A percentile compares a stretch with the other conserved stretches of the same genome.
Evolutionary conservation across 2,797 vertebrate species (phyloP).

Genomic region (Anguilla anguilla): DNA sequence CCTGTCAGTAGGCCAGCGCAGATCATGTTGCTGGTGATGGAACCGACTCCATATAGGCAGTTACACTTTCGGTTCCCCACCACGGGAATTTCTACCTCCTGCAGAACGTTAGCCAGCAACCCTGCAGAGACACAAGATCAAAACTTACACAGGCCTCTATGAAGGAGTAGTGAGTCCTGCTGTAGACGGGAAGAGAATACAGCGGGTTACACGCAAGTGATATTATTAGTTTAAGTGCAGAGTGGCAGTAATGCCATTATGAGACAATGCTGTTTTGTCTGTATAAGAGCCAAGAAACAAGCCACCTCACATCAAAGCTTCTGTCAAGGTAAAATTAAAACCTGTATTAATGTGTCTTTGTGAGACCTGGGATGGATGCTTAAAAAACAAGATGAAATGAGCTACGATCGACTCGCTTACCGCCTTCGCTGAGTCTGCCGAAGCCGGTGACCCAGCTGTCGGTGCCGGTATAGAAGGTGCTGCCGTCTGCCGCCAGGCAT

Average conservation of each 20-base stretch:
- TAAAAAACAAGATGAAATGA: too few relatives aligned
- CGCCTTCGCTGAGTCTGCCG: constrained; percentile 43
- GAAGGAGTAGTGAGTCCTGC: background rate
- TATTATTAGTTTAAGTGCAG: background rate
- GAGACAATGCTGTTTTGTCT: background rate
- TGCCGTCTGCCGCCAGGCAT: constrained; percentile 69
- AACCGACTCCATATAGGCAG: constrained; percentile 5
- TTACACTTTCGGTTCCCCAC: constrained; percentile 59
- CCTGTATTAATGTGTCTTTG: background rate
- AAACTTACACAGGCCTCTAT: background rate
- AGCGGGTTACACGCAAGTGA: background rate
- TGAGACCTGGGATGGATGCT: background rate
- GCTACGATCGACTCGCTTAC: constrained; percentile 43
- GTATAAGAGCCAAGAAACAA: background rate
- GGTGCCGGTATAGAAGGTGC: constrained; percentile 53
- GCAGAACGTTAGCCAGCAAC: constrained; percentile 40
- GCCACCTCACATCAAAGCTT: background rate
- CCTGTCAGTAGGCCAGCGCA: constrained; percentile 58
- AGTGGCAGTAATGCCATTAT: background rate
- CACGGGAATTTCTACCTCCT: constrained; percentile 63
- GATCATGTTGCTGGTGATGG: constrained; percentile 61
- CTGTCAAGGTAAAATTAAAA: background rate
- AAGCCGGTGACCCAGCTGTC: constrained; percentile 69
- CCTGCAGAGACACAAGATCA: constrained; percentile 33
- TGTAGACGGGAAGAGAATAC: background rate